phyloP scores from a whole-genome alignment of 2,797 vertebrate species.

The Pagetopsis macropterus region DNA sequence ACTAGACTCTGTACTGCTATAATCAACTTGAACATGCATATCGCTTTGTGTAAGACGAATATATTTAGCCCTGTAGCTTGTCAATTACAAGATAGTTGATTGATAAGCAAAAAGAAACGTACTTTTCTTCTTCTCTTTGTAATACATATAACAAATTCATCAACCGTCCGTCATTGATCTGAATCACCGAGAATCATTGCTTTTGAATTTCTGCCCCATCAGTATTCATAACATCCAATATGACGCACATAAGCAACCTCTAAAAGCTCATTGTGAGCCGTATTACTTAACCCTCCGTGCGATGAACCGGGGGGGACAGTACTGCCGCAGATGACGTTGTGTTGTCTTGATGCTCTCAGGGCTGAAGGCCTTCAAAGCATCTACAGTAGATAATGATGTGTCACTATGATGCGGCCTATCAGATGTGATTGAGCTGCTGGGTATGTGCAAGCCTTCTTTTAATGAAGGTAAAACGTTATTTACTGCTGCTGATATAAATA shows the following conservation, averaged over 20 bases:
- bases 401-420: constrained; percentile 49
- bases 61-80: neutral
- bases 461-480: constrained; percentile 56
- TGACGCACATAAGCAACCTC: constrained; percentile 24
- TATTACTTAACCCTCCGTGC: constrained; percentile 25
- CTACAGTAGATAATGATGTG: constrained; percentile 57
- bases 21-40: neutral
- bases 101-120: neutral
- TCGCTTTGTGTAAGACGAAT: neutral
- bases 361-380: constrained; percentile 39
- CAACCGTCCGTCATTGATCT: neutral
- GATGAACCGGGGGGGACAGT: constrained; percentile 9
- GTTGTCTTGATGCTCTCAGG: constrained; percentile 55
- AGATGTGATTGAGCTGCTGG: constrained; percentile 44
- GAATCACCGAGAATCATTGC: neutral
- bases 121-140: neutral
- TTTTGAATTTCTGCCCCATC: constrained; percentile 27
- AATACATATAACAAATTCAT: neutral
- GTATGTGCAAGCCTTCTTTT: constrained; percentile 43
- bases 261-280: constrained; percentile 41
- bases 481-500: constrained; percentile 27
- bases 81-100: neutral
- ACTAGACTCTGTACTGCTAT: neutral
- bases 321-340: constrained; percentile 32
- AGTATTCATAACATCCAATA: constrained; percentile 20